These are phyloP conservation scores for Thecocarcelia acutangulata DNA, from an alignment of 2,888 invertebrate genomes.

Conservation along the genomic window DNA sequence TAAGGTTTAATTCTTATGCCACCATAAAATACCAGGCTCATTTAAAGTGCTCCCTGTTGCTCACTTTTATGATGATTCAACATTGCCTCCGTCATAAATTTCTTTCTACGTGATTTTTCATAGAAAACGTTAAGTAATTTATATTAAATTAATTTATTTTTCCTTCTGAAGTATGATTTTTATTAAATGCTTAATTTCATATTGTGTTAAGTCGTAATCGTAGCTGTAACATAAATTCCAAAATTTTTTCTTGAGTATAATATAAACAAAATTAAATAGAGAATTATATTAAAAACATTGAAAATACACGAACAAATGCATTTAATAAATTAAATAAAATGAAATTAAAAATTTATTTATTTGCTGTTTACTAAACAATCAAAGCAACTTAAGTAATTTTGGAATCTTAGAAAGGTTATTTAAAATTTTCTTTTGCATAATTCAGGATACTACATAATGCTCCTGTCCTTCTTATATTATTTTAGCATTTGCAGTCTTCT, in stretches of 20 bases:
- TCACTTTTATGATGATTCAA: too few relatives aligned
- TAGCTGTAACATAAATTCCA: slow-evolving; percentile 55
- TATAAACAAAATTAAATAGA: slow-evolving; percentile 21
- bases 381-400: slow-evolving; percentile 50
- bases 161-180: slow-evolving; percentile 40
- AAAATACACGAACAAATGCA: background rate
- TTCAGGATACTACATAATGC: slow-evolving; percentile 59
- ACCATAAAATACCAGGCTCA: too few relatives aligned
- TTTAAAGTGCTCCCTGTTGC: too few relatives aligned
- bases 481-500: slow-evolving; percentile 51
- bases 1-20: too few relatives aligned
- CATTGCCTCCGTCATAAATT: too few relatives aligned
- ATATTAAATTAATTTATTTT: slow-evolving; percentile 35
- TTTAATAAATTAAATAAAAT: slow-evolving; percentile 31
- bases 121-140: background rate
- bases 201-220: slow-evolving; percentile 41
- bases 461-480: slow-evolving; percentile 39
- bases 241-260: slow-evolving; percentile 20
- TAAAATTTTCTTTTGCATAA: slow-evolving; percentile 40
- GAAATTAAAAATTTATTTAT: slow-evolving; percentile 52
- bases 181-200: slow-evolving; percentile 45
- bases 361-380: slow-evolving; percentile 54
- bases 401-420: slow-evolving; percentile 33
- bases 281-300: slow-evolving; percentile 2
- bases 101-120: too few relatives aligned